Base-by-base conservation (phyloP, 2,113 vertebrate genomes). In the Onychostoma macrolepis region DNA sequence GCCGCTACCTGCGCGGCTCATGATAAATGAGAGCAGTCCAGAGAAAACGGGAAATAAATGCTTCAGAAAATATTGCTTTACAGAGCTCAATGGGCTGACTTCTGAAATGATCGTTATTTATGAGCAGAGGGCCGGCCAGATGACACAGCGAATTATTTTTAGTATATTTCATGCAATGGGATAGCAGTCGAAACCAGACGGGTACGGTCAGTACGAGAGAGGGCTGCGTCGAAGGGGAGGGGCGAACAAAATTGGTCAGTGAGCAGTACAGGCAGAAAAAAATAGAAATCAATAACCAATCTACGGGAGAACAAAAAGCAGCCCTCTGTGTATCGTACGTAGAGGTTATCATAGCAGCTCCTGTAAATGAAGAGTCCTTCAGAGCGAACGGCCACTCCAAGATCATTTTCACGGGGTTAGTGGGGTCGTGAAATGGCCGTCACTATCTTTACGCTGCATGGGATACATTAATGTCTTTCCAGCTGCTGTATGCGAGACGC, bases 271-370 rank as follows among this genome's bases (percentile, higher is more conserved):
- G 79, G 85, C 90, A 87, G 91, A 89, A 86, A 82, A 74, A 86
- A 83, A 43, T 38, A 56, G 78, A 88, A 90, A 95, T 96, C 95
- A 92, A 96, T 96, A 95, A 94, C 87, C 94, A 95, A 95, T 95
- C 93, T 95, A 88, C 84, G 67, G 83, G 88, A 87, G 87, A 90
- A 48, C n/a, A 92, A 94, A 78, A 78, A 78, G 92, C 90, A 92
- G 88, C 89, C 87, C 75, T 87, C 87, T 85, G 85, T 91, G 88
- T 67, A 71, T 30, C 71, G 61, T 81, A 61, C 12, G 48, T 90
- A 77, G 28, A 91, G 92, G 91, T 92, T 92, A 93, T 93, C 89
- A 91, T 89, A 91, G 71, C 83, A 6, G 58, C 65, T 43, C 15
- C 43, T 61, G 76, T 81, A 76, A 84, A 80, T 85, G 88, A 89